Evolutionary conservation across 2,888 invertebrate species (phyloP).

Genomic region (Apotomis capreana): DNA sequence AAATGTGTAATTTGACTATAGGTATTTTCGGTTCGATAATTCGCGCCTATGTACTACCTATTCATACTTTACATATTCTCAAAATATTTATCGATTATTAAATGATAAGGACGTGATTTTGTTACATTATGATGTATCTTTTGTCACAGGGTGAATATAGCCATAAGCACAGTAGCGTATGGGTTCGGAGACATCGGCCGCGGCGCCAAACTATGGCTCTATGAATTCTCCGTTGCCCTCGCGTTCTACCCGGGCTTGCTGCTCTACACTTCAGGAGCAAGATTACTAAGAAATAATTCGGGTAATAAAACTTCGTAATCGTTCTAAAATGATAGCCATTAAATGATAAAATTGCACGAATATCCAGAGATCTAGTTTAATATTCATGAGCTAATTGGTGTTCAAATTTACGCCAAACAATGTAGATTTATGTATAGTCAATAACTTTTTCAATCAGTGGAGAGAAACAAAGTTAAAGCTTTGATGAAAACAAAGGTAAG

Average conservation of each 20-base stretch:
- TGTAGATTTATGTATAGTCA: constrained; percentile 30
- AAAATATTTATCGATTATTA: too few relatives aligned
- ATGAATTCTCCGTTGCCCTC: constrained; percentile 61
- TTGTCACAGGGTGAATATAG: constrained; percentile 69
- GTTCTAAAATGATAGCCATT: background rate
- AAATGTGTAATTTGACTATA: too few relatives aligned
- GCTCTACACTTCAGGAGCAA: constrained; percentile 58
- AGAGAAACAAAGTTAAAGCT: constrained; percentile 29
- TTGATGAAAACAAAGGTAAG: constrained; percentile 36
- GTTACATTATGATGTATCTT: background rate
- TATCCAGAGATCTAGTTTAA: constrained; percentile 11
- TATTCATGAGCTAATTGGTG: constrained; percentile 20
- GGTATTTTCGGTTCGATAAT: too few relatives aligned
- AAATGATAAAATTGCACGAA: background rate
- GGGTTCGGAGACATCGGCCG: constrained; percentile 74
- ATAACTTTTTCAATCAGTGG: constrained; percentile 39
- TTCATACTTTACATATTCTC: too few relatives aligned
- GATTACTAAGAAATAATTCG: constrained; percentile 53
- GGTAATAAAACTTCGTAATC: constrained; percentile 50
- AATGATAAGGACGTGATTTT: background rate
- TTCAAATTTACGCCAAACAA: constrained; percentile 28
- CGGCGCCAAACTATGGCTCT: constrained; percentile 69
- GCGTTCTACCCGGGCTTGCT: constrained; percentile 64
- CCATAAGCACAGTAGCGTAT: constrained; percentile 59
- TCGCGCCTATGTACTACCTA: too few relatives aligned